phyloP scores from a whole-genome alignment of 2,113 vertebrate species.

The Cyphomyrus plagiostoma region DNA sequence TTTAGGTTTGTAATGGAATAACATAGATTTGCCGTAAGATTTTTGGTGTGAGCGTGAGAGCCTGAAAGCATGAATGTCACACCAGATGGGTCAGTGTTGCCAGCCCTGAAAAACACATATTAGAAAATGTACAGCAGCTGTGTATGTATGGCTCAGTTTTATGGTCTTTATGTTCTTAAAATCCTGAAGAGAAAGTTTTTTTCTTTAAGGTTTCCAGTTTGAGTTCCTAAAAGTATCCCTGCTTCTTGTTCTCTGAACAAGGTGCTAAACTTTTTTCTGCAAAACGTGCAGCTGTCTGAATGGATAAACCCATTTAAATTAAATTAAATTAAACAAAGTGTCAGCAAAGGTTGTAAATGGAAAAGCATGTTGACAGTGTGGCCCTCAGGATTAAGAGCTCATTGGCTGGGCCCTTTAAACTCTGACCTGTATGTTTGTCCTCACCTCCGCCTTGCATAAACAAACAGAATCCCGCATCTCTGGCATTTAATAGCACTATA shows the following conservation, averaged over 20 bases:
- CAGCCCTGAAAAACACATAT: neutral
- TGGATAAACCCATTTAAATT: neutral
- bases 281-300: neutral
- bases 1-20: too few relatives aligned
- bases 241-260: neutral
- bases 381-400: neutral
- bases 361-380: neutral
- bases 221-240: neutral
- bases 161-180: neutral
- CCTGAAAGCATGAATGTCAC: too few relatives aligned
- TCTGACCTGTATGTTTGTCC: neutral
- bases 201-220: neutral
- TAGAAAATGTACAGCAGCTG: neutral
- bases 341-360: neutral
- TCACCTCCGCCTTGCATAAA: neutral
- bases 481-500: neutral
- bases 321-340: neutral
- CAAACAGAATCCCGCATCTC: neutral
- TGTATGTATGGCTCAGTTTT: neutral
- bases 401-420: neutral
- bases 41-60: too few relatives aligned
- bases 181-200: neutral
- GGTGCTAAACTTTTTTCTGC: neutral
- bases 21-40: too few relatives aligned
- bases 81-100: too few relatives aligned